These are phyloP conservation scores for Brachirus orientalis DNA, from an alignment of 2,113 vertebrate species.

Conservation along the genomic window DNA sequence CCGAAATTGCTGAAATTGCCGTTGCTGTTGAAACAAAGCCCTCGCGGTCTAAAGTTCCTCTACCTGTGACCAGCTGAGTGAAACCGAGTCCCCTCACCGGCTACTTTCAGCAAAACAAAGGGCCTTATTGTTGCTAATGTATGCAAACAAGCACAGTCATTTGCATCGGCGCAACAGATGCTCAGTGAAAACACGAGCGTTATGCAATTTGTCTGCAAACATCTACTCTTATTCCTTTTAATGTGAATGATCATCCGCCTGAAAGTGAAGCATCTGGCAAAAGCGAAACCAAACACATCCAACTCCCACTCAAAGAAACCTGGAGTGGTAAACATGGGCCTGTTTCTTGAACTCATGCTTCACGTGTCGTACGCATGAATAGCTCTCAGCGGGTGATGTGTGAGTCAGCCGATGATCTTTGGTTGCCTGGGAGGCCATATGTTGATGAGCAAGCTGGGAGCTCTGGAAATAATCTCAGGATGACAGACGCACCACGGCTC, in stretches of 20 bases:
- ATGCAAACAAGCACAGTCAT: slow-evolving; percentile 44
- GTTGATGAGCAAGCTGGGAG: slow-evolving; percentile 33
- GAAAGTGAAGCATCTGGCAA: background rate
- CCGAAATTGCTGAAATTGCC: too few species aligned
- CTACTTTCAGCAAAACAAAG: background rate
- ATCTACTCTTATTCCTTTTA: background rate
- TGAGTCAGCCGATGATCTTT: slow-evolving; percentile 51
- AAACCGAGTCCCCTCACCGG: background rate
- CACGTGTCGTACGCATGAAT: slow-evolving; percentile 29
- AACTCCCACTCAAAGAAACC: background rate
- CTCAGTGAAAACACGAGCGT: background rate
- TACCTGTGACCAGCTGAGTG: background rate
- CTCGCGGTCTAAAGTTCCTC: background rate
- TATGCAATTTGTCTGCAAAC: background rate
- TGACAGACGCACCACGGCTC: too few species aligned
- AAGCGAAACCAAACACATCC: background rate
- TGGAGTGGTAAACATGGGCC: slow-evolving; percentile 3
- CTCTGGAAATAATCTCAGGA: background rate
- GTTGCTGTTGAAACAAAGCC: background rate
- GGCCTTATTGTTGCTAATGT: slow-evolving; percentile 25
- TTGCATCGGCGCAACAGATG: slow-evolving; percentile 12
- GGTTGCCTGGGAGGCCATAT: slow-evolving; percentile 32
- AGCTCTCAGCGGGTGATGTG: slow-evolving; percentile 39
- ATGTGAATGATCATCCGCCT: background rate
- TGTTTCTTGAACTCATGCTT: slow-evolving; percentile 14